Conservation (phyloP, 2,113 vertebrate species). For the Plectropomus leopardus region DNA sequence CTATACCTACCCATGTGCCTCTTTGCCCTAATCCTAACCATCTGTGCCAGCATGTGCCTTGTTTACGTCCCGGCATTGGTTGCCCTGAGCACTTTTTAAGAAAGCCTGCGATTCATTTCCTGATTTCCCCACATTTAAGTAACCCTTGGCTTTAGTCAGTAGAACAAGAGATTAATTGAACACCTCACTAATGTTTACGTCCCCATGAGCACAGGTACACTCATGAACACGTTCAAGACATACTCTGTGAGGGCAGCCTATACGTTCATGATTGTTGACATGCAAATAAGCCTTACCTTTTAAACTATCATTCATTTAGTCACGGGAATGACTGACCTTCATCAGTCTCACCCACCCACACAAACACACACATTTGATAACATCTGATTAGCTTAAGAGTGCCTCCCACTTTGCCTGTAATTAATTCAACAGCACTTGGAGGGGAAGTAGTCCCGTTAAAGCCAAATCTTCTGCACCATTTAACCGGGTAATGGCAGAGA, state of each 20-base stretch:
- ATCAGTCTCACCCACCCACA: constrained; percentile 27
- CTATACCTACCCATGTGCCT: too few relatives aligned
- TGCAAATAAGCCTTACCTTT: constrained; percentile 44
- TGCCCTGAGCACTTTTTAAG: background rate
- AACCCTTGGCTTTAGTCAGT: background rate
- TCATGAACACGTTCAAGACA: background rate
- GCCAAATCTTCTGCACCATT: constrained; percentile 83
- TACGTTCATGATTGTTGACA: constrained; percentile 29
- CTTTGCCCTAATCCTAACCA: too few relatives aligned
- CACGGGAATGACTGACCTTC: constrained; percentile 64
- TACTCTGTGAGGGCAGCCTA: background rate
- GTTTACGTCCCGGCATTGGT: too few relatives aligned
- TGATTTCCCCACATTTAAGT: background rate
- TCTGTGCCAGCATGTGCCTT: too few relatives aligned
- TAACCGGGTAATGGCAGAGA: constrained; percentile 79
- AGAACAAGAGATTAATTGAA: background rate
- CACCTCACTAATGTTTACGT: background rate
- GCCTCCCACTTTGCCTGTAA: constrained; percentile 72
- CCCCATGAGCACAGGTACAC: background rate
- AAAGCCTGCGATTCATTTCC: too few relatives aligned
- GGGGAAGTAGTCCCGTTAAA: constrained; percentile 67
- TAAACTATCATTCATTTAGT: constrained; percentile 26
- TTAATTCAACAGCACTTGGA: constrained; percentile 77
- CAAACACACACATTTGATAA: constrained; percentile 34
- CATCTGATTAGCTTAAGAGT: constrained; percentile 69